Evolutionary conservation across 2,797 vertebrate genomes (phyloP).

Genomic region (Galago senegalensis): DNA sequence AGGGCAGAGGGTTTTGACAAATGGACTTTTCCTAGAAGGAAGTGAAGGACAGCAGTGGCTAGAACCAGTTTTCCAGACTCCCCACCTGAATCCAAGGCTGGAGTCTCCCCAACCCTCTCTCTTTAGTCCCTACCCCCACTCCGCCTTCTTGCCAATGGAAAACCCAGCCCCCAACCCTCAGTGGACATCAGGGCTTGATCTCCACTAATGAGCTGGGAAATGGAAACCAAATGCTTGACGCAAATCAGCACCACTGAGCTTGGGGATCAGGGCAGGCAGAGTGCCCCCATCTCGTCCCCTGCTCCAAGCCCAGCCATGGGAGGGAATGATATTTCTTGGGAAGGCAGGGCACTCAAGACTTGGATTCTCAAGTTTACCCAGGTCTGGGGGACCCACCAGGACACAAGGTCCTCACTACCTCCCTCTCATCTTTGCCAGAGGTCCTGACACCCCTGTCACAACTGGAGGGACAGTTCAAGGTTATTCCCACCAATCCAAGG

Average conservation of each 20-base stretch:
- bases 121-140: slow-evolving; percentile 81
- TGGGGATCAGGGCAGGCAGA: background rate
- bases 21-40: slow-evolving; percentile 60
- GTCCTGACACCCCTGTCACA: background rate
- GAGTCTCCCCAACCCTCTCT: slow-evolving; percentile 58
- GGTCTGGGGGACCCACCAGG: background rate
- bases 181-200: slow-evolving; percentile 55
- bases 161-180: slow-evolving; percentile 78
- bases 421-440: background rate
- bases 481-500: background rate
- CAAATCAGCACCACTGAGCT: background rate
- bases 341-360: background rate
- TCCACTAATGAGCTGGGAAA: slow-evolving; percentile 71
- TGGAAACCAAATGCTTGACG: slow-evolving; percentile 76
- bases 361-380: background rate
- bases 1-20: background rate
- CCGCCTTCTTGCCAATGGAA: slow-evolving; percentile 79
- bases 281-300: background rate
- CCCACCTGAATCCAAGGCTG: slow-evolving; percentile 14
- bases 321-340: background rate
- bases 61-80: background rate
- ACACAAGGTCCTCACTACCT: background rate
- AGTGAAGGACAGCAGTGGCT: background rate
- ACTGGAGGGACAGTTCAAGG: background rate
- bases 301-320: background rate